Conservation (phyloP, 2,888 invertebrate species). For the Sesia bembeciformis region DNA sequence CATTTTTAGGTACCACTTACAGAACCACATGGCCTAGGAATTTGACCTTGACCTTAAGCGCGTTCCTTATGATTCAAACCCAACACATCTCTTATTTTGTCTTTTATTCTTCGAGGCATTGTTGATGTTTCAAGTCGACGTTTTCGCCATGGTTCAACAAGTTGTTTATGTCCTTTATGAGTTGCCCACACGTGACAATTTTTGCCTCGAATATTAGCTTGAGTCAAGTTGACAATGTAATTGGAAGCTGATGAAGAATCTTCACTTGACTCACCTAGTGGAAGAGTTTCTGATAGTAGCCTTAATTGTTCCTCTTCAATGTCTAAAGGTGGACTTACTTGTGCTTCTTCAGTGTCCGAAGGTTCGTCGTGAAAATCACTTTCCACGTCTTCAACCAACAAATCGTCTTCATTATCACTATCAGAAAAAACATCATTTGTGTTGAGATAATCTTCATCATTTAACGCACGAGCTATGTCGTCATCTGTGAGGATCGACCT, state of each 20-base stretch:
- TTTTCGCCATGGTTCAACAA: conserved; percentile 5
- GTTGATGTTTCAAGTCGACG: conserved; percentile 4
- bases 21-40: not conserved
- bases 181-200: not conserved
- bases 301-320: not conserved
- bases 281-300: not conserved
- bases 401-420: not conserved
- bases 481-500: not conserved
- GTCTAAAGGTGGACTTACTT: too few species aligned
- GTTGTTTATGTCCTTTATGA: conserved; percentile 2
- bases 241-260: not conserved
- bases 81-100: conserved; percentile 2
- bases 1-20: conserved; percentile 1
- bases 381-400: not conserved
- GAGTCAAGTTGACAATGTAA: not conserved
- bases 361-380: conserved; percentile 1
- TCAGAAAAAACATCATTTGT: not conserved
- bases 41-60: not conserved
- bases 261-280: not conserved
- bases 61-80: not conserved
- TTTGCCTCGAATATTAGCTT: not conserved
- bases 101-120: conserved; percentile 5
- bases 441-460: not conserved
- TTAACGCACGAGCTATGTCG: not conserved
- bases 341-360: not conserved